phyloP scores from a whole-genome alignment of 2,888 invertebrate species.

The Bellardia pandia region DNA sequence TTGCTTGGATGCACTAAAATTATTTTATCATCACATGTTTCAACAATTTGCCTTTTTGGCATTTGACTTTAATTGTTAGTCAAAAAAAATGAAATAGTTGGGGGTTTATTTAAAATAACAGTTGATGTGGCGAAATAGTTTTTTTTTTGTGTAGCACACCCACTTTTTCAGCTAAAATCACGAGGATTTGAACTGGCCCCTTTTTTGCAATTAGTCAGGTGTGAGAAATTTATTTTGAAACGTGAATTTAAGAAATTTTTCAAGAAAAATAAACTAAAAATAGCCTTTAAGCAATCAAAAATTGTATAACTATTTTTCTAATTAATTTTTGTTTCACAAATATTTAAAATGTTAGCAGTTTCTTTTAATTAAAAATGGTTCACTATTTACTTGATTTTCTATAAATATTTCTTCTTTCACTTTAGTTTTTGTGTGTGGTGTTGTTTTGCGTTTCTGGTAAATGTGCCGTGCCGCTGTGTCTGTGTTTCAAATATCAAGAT shows the following conservation, averaged over 20 bases:
- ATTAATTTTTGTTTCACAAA: background rate
- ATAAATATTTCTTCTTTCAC: background rate
- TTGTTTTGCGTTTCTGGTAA: conserved; percentile 57
- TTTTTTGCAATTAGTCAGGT: conserved; percentile 48
- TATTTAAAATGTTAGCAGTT: too few relatives aligned
- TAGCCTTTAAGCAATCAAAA: too few relatives aligned
- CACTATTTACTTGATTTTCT: conserved; percentile 49
- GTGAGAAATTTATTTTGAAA: conserved; percentile 26
- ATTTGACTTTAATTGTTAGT: conserved; percentile 60
- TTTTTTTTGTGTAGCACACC: conserved; percentile 55
- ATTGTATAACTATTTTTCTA: conserved; percentile 10
- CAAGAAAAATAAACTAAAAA: background rate
- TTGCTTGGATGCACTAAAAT: conserved; percentile 34
- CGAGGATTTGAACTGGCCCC: conserved; percentile 62
- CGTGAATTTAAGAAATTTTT: conserved; percentile 28
- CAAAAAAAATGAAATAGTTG: background rate
- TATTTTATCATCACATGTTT: conserved; percentile 69
- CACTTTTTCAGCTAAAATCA: conserved; percentile 54
- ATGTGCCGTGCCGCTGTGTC: conserved; percentile 76
- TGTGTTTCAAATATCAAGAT: conserved; percentile 73
- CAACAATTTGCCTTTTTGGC: conserved; percentile 67
- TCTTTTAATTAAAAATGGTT: background rate
- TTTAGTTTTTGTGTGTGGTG: background rate
- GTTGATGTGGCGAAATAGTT: background rate
- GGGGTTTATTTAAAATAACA: background rate